These are phyloP conservation scores for Agrochola macilenta DNA, from an alignment of 2,888 invertebrate genomes.

Conservation along the genomic window DNA sequence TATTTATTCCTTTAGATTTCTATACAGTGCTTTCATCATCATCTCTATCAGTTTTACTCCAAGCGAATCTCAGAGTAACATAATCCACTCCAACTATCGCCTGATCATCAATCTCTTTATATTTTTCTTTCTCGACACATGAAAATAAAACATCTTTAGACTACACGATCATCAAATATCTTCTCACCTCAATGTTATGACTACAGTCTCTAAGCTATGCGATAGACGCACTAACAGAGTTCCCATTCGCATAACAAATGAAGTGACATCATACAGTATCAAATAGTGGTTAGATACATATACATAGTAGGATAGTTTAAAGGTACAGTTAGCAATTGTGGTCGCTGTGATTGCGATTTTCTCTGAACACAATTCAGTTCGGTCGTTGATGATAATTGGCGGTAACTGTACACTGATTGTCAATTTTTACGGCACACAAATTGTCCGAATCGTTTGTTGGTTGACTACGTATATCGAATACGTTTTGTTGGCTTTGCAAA, in stretches of 20 bases:
- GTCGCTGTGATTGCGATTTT: conserved; percentile 25
- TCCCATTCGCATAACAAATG: conserved; percentile 42
- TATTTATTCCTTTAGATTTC: neutral
- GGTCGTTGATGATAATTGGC: conserved; percentile 40
- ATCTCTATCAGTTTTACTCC: neutral
- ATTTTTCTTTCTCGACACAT: neutral
- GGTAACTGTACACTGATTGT: conserved; percentile 48
- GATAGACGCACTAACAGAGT: conserved; percentile 16
- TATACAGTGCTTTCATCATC: neutral
- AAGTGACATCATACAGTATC: conserved; percentile 33
- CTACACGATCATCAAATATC: conserved; percentile 15
- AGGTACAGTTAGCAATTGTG: conserved; percentile 38
- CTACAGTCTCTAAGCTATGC: conserved; percentile 22
- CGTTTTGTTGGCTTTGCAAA: conserved; percentile 11
- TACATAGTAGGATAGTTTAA: neutral
- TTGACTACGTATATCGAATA: conserved; percentile 40
- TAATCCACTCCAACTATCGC: neutral
- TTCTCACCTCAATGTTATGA: conserved; percentile 42
- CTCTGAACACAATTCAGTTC: conserved; percentile 40
- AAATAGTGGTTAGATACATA: neutral
- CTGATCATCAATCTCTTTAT: neutral
- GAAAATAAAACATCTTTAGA: conserved; percentile 12
- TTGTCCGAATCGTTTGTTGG: conserved; percentile 8
- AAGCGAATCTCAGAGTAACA: neutral
- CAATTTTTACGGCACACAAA: conserved; percentile 49